Percentiles rank a stretch among this genome's conserved stretches.
Conservation (phyloP, 1,140 invertebrate genomes). For the Drosophila pseudoananassae region DNA sequence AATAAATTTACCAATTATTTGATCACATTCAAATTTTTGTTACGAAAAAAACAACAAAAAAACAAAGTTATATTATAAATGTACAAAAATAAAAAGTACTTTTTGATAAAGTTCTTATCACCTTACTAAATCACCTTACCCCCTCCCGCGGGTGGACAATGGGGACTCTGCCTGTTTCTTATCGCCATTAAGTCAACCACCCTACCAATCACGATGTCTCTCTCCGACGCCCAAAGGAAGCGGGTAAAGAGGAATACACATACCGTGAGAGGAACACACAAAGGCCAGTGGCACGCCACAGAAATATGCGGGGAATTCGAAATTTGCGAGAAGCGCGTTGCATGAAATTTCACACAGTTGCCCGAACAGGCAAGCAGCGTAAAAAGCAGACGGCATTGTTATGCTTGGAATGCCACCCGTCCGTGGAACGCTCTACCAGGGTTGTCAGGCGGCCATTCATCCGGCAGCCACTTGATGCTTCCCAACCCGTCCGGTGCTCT, state of each 20-base stretch:
- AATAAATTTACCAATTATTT: too few species aligned
- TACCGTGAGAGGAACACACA: slow-evolving; percentile 1
- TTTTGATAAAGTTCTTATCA: too few species aligned
- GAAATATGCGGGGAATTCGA: slow-evolving; percentile 79
- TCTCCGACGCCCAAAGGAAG: background rate
- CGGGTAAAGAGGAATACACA: background rate
- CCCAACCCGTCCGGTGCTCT: slow-evolving; percentile 20
- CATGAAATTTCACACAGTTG: slow-evolving; percentile 81
- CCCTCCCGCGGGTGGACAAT: too few species aligned
- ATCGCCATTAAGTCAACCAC: slow-evolving; percentile 3
- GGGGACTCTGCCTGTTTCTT: background rate
- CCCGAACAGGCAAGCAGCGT: slow-evolving; percentile 74
- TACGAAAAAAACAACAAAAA: too few species aligned
- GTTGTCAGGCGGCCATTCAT: slow-evolving; percentile 9
- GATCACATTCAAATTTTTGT: too few species aligned
- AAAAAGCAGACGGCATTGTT: slow-evolving; percentile 69
- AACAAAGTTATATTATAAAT: too few species aligned
- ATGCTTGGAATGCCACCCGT: slow-evolving; percentile 67
- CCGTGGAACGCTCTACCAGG: slow-evolving; percentile 48
- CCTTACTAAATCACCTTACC: too few species aligned
- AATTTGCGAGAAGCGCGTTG: slow-evolving; percentile 81
- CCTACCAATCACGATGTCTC: background rate
- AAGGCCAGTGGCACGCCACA: slow-evolving; percentile 54
- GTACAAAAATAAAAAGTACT: too few species aligned
- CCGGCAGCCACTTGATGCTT: slow-evolving; percentile 26